These are phyloP conservation scores for Panulirus ornatus DNA, from an alignment of 1,140 invertebrate genomes.

Conservation along the genomic window DNA sequence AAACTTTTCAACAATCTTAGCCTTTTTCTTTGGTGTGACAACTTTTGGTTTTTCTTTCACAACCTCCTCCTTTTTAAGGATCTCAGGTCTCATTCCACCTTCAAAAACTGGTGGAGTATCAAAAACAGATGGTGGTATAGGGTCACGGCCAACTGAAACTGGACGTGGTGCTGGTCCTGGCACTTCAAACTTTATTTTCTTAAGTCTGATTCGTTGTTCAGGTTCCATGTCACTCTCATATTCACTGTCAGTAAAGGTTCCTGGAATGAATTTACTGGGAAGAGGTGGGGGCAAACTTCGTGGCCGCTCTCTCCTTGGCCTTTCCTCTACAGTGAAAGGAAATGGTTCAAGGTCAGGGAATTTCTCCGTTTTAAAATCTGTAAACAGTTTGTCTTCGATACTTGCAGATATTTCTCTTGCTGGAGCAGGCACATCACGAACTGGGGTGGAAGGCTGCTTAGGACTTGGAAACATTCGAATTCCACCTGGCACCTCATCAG, in stretches of 20 bases:
- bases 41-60: slow-evolving; percentile 34
- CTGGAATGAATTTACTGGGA: slow-evolving; percentile 84
- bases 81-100: slow-evolving; percentile 67
- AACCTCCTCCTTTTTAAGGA: slow-evolving; percentile 61
- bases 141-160: slow-evolving; percentile 56
- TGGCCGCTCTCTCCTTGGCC: slow-evolving; percentile 65
- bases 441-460: slow-evolving; percentile 73
- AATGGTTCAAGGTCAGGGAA: slow-evolving; percentile 75
- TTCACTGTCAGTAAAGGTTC: slow-evolving; percentile 85
- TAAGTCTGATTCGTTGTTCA: slow-evolving; percentile 51
- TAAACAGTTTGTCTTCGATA: slow-evolving; percentile 54
- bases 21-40: slow-evolving; percentile 68
- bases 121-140: slow-evolving; percentile 70
- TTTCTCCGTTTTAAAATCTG: slow-evolving; percentile 52
- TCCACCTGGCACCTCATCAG: slow-evolving; percentile 83
- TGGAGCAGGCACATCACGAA: slow-evolving; percentile 58
- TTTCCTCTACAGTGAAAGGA: slow-evolving; percentile 71
- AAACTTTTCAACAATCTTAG: slow-evolving; percentile 71
- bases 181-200: slow-evolving; percentile 72
- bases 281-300: slow-evolving; percentile 79
- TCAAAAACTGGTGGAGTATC: slow-evolving; percentile 69
- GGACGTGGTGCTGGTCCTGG: slow-evolving; percentile 29
- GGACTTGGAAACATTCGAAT: slow-evolving; percentile 82
- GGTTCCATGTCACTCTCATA: slow-evolving; percentile 86
- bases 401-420: slow-evolving; percentile 31